Evolutionary conservation across 2,797 vertebrate species (phyloP), one percentile per base, ranked within the genome.

Genomic region (Epinephelus malabaricus): DNA sequence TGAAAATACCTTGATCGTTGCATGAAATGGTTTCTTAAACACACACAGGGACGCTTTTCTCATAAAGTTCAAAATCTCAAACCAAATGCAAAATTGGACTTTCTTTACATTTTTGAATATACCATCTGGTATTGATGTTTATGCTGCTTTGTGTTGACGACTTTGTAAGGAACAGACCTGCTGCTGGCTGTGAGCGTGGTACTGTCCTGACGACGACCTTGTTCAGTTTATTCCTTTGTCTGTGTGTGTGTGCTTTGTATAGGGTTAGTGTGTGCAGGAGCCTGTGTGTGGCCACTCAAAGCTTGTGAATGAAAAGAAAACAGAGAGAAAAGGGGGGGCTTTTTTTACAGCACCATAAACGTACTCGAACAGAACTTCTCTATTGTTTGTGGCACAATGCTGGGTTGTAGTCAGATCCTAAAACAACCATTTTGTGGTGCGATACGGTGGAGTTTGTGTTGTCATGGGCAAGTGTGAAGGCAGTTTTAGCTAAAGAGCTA

Each of bases 311-410:
- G 18, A 63, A 49, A 30, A 64, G 4, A 40, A 30, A 62, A n/a
- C 34, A 0, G 1, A 46, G 12, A 47, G 10, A 55, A 43, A 66
- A 71, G 47, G 19, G 18, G 21, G 21, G 34, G 5, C 4, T 8
- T 64, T 25, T 30, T 76, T 76, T 59, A 73, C 64, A 25, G 49
- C 61, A 8, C 51, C 69, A 45, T 71, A 40, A 60, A 63, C 4
- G 0, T 3, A 7, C 23, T 17, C 8, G 13, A 18, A 14, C 11
- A 30, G 61, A 71, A 23, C 19, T 9, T 40, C 54, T 74, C 7
- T 21, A 14, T 47, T 61, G 38, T 76, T 74, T 43, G 50, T 5
- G 18, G 64, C 53, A n/a, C 21, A 15, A 45, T 34, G 27, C 47
- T 4, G 46, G 64, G 45, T 18, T 27, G 7, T 25, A 18, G 18